Evolutionary conservation across 2,113 vertebrate genomes (phyloP).

Genomic region (Pterophyllum scalare): DNA sequence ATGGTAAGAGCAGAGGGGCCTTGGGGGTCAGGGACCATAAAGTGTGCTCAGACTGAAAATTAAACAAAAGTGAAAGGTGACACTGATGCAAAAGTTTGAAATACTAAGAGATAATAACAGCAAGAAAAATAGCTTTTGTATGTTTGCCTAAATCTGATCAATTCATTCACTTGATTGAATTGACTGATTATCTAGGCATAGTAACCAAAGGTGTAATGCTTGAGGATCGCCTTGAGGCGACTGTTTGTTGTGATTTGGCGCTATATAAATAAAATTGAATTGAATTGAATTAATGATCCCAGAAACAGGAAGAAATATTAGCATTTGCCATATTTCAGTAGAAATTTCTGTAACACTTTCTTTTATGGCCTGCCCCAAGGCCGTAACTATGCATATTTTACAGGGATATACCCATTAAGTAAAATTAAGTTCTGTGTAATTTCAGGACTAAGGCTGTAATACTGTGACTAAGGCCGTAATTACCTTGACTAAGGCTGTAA

Average conservation of each 20-base stretch:
- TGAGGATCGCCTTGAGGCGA: too few relatives aligned
- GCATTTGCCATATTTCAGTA: background rate
- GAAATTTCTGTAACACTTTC: too few relatives aligned
- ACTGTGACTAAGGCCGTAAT: too few relatives aligned
- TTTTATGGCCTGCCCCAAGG: too few relatives aligned
- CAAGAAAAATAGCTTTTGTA: background rate
- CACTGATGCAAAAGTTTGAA: background rate
- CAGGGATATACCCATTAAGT: too few relatives aligned
- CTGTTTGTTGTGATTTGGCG: too few relatives aligned
- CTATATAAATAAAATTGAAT: too few relatives aligned
- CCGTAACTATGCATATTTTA: too few relatives aligned
- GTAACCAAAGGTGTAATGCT: background rate
- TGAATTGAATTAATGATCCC: too few relatives aligned
- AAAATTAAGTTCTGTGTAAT: too few relatives aligned
- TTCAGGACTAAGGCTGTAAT: too few relatives aligned
- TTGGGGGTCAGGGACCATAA: background rate
- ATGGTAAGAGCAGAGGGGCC: background rate
- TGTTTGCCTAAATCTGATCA: background rate
- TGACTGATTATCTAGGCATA: background rate
- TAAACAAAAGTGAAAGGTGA: background rate
- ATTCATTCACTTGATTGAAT: background rate
- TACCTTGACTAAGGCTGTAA: too few relatives aligned
- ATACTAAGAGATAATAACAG: background rate
- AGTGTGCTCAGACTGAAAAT: constrained; percentile 5
- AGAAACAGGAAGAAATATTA: background rate